These are phyloP conservation scores for Willisornis vidua DNA, from an alignment of 2,113 vertebrate species.

Conservation along the genomic window DNA sequence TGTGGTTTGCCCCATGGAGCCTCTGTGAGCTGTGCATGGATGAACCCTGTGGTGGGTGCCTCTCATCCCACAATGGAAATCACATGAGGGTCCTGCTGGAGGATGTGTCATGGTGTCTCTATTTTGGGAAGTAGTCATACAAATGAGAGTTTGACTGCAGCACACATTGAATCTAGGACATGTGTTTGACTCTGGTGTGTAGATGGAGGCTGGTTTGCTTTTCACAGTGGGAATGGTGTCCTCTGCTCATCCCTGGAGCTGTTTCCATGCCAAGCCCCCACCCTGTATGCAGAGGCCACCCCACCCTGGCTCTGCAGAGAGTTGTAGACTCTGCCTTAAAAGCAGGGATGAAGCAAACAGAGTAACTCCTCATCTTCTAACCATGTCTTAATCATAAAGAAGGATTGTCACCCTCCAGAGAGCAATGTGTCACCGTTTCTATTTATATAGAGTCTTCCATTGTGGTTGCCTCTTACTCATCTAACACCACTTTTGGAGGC, in stretches of 20 bases:
- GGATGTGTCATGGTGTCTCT: neutral
- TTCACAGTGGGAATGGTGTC: neutral
- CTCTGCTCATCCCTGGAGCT: neutral
- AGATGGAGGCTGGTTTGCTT: neutral
- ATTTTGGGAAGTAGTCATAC: neutral
- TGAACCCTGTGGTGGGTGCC: neutral
- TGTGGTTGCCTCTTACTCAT: neutral
- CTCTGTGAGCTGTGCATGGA: neutral
- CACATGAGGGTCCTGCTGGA: neutral
- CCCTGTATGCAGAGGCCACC: neutral
- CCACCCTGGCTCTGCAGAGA: neutral
- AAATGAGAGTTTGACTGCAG: neutral
- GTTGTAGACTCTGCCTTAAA: neutral
- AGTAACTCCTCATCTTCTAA: neutral
- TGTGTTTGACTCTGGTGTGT: neutral
- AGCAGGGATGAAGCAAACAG: neutral
- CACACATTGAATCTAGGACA: rapidly evolving
- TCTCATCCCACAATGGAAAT: neutral
- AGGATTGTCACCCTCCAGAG: neutral
- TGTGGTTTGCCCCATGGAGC: neutral
- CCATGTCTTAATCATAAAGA: neutral
- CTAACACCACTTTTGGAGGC: neutral
- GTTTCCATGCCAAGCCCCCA: neutral
- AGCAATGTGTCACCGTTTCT: neutral
- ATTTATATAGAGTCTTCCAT: neutral